These are phyloP conservation scores for Nycticebus coucang DNA, from an alignment of 2,113 vertebrate genomes.

Conservation along the genomic window DNA sequence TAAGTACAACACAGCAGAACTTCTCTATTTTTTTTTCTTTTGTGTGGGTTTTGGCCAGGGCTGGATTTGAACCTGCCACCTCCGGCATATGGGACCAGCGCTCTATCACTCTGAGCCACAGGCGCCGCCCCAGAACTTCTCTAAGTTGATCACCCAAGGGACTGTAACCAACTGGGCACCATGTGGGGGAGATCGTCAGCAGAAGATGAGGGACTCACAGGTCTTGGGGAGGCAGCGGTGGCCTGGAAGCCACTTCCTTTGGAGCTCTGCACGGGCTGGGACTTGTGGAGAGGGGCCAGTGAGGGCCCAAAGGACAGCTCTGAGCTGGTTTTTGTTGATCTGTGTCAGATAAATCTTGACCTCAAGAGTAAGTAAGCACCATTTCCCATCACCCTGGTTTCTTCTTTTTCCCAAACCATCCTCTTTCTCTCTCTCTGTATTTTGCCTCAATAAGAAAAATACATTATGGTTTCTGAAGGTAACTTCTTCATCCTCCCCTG, in stretches of 20 bases:
- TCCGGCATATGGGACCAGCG: no score
- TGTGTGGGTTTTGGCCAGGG: no score
- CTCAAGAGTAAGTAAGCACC: neutral
- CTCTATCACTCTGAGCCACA: no score
- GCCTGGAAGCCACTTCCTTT: neutral
- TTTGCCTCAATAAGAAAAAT: neutral
- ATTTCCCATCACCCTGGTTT: accelerated
- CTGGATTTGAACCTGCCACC: no score
- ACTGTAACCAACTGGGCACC: no score
- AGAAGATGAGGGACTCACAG: accelerated
- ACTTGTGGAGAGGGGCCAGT: neutral
- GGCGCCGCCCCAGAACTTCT: no score
- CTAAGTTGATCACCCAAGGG: no score
- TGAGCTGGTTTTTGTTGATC: neutral
- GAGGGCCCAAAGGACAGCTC: neutral
- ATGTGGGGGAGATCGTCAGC: no score
- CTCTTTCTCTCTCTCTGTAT: neutral
- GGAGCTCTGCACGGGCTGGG: neutral
- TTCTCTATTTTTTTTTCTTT: no score
- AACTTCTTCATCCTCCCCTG: neutral
- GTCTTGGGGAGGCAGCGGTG: neutral
- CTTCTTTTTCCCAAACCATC: neutral
- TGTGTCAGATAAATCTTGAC: neutral
- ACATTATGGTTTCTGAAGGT: neutral
- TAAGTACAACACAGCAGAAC: no score